A percentile compares a stretch with the other conserved stretches of the same genome.
These are phyloP conservation scores for Megaceryle maxima DNA, from an alignment of 2,113 vertebrate species.

Conservation along the genomic window DNA sequence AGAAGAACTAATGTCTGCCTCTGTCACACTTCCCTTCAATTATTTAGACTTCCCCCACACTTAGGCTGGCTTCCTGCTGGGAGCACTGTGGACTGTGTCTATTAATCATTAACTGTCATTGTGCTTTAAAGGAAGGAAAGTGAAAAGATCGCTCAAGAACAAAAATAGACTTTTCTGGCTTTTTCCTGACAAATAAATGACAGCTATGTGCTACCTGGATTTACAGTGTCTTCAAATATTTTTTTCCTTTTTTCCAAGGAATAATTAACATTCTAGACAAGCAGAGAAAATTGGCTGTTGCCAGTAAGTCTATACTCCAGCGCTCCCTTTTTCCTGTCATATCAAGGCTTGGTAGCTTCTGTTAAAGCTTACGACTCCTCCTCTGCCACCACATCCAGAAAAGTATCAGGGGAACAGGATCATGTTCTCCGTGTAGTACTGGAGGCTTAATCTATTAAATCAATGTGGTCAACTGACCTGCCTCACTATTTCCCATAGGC, in stretches of 20 bases:
- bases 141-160: neutral
- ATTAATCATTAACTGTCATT: constrained; percentile 74
- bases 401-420: neutral
- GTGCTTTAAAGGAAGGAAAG: constrained; percentile 12
- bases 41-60: constrained; percentile 64
- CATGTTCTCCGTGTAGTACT: neutral
- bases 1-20: constrained; percentile 55
- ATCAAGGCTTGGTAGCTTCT: neutral
- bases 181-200: constrained; percentile 17
- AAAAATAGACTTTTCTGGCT: constrained; percentile 32
- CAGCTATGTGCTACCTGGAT: neutral
- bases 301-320: neutral
- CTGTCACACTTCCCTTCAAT: constrained; percentile 67
- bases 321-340: neutral
- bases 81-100: constrained; percentile 33
- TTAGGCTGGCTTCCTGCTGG: constrained; percentile 61
- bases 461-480: neutral
- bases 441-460: neutral
- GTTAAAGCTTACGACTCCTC: neutral
- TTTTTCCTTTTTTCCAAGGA: neutral
- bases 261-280: neutral
- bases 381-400: neutral
- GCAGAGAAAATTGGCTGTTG: neutral
- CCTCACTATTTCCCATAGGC: neutral
- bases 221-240: neutral